These are phyloP conservation scores for Argyresthia albistria DNA, from an alignment of 2,888 invertebrate genomes.

Conservation along the genomic window DNA sequence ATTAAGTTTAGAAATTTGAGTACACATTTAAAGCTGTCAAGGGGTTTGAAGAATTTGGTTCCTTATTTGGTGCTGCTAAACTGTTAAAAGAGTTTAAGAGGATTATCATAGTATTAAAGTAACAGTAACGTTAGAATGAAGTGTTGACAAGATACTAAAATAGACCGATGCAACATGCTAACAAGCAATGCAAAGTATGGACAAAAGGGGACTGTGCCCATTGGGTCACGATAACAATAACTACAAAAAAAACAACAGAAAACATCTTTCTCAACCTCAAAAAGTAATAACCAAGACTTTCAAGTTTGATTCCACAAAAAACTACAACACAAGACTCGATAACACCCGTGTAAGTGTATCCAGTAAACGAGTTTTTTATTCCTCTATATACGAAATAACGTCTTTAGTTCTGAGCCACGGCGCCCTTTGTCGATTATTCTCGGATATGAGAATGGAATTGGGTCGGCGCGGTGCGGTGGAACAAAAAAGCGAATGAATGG, in stretches of 20 bases:
- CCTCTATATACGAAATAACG: conserved; percentile 24
- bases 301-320: neutral
- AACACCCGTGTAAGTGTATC: conserved; percentile 21
- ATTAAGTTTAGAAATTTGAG: neutral
- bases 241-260: too few relatives aligned
- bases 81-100: neutral
- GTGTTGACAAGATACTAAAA: too few relatives aligned
- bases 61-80: neutral
- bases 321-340: conserved; percentile 27
- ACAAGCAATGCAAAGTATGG: too few relatives aligned
- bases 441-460: conserved; percentile 55
- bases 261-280: too few relatives aligned
- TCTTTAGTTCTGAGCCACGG: conserved; percentile 41
- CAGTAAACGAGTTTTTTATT: conserved; percentile 30
- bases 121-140: too few relatives aligned
- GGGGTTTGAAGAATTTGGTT: neutral
- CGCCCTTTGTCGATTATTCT: conserved; percentile 55
- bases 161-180: too few relatives aligned
- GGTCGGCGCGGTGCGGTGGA: conserved; percentile 28
- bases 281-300: too few relatives aligned
- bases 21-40: neutral
- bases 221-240: too few relatives aligned
- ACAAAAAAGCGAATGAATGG: conserved; percentile 39
- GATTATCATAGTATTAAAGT: too few relatives aligned
- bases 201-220: too few relatives aligned